A percentile compares a stretch with the other conserved stretches of the same genome.
Evolutionary conservation across 2,888 invertebrate species (phyloP).

Genomic region (Amphipyra tragopoginis): DNA sequence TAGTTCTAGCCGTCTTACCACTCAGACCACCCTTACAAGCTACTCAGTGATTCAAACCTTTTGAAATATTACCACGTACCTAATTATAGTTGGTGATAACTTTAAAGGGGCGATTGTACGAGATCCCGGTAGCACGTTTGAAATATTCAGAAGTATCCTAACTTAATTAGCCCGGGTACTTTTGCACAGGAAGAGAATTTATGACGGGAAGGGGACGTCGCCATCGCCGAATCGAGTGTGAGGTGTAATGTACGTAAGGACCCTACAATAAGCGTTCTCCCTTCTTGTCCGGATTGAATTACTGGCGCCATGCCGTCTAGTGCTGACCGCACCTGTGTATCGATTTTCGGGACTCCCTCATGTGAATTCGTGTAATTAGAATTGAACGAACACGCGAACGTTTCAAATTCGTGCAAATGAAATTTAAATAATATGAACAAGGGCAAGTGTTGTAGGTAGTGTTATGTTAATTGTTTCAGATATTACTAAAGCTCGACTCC

Average conservation of each 20-base stretch:
- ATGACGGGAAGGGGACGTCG: slow-evolving; percentile 69
- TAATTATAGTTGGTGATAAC: slow-evolving; percentile 70
- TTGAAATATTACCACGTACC: slow-evolving; percentile 69
- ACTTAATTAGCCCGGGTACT: slow-evolving; percentile 80
- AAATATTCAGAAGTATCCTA: slow-evolving; percentile 80
- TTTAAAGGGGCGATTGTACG: slow-evolving; percentile 64
- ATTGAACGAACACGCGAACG: slow-evolving; percentile 53
- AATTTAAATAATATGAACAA: slow-evolving; percentile 53
- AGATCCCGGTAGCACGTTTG: slow-evolving; percentile 63
- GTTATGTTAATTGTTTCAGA: slow-evolving; percentile 49
- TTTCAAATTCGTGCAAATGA: slow-evolving; percentile 49
- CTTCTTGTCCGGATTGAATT: slow-evolving; percentile 80
- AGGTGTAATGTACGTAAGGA: slow-evolving; percentile 78
- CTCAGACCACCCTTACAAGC: slow-evolving; percentile 28
- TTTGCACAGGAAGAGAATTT: slow-evolving; percentile 75
- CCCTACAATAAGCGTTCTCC: slow-evolving; percentile 74
- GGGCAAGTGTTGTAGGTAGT: slow-evolving; percentile 43
- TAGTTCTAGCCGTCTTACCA: slow-evolving; percentile 40
- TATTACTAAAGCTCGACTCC: slow-evolving; percentile 32
- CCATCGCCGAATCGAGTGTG: slow-evolving; percentile 68
- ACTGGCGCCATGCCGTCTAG: slow-evolving; percentile 82
- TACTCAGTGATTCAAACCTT: slow-evolving; percentile 54
- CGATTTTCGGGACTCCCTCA: slow-evolving; percentile 57
- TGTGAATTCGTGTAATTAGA: slow-evolving; percentile 56
- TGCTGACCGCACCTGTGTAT: slow-evolving; percentile 64